Evolutionary conservation across 2,888 invertebrate species (phyloP), one percentile per base, ranked within the genome.

Genomic region (Eupeodes latifasciatus): DNA sequence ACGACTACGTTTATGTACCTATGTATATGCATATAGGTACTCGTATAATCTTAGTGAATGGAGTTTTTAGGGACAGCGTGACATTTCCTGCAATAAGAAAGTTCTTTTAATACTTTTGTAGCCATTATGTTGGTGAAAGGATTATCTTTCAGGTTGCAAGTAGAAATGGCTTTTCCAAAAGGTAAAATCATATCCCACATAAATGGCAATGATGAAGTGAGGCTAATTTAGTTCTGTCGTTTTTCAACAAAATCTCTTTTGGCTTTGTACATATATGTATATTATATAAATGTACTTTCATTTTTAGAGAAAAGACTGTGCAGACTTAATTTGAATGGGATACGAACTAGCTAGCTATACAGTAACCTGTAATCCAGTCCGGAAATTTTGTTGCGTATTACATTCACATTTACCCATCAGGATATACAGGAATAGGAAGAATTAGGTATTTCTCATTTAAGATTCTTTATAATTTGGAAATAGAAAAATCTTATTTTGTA

Each of bases 81-180:
- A 88, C 85, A 85, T 85, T 84, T 85, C 88, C 85, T 88, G 81
- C 78, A 78, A 88, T 84, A 88, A 88, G 88, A 81, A 88, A 85
- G 81, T 88, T 88, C 85, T 85, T 88, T 81, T 88, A 85, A 88
- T 88, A 81, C 88, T 88, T 88, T 88, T 88, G 88, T 85, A 88
- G 78, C 85, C 78, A 85, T 88, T 79, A 88, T 88, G 88, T 88
- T 88, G 88, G 81, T 88, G 88, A 88, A 88, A 88, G 88, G 88
- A 88, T 88, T 88, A 88, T 88, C 88, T 88, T 81, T 88, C 44
- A 81, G 81, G 78, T 67, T 81, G 76, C 62, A 84, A 81, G 87
- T 67, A 59, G 76, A 74, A 72, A 64, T 78, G 81, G 80, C 88
- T 88, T 81, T 85, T 81, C 78, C 19, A 27, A 47, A 27, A 75